These are phyloP conservation scores for Andrena bicolor DNA, from an alignment of 2,888 invertebrate species.

Conservation along the genomic window DNA sequence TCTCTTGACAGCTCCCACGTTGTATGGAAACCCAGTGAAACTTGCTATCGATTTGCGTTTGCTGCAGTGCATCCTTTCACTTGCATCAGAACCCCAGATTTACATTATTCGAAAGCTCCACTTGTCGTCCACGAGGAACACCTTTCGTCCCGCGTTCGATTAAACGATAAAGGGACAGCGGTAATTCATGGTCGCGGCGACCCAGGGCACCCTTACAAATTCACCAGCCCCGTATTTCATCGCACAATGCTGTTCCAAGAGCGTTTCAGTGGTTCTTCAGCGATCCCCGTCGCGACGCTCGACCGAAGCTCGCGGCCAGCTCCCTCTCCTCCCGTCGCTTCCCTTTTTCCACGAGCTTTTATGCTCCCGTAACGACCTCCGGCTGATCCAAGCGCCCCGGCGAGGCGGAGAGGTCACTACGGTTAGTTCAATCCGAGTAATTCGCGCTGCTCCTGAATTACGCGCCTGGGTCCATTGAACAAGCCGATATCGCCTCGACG, in stretches of 20 bases:
- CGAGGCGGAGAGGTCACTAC: constrained; percentile 30
- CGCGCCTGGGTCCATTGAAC: constrained; percentile 20
- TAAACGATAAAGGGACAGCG: background rate
- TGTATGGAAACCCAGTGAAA: no score
- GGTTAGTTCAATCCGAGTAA: constrained; percentile 49
- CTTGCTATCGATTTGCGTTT: background rate
- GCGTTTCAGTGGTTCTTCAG: background rate
- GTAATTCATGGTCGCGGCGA: constrained; percentile 1
- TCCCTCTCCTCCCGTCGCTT: background rate
- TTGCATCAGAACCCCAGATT: background rate
- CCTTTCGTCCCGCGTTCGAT: constrained; percentile 21
- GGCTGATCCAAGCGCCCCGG: constrained; percentile 31
- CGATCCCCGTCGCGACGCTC: background rate
- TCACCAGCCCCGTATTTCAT: background rate
- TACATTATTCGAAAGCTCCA: background rate
- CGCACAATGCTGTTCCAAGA: background rate
- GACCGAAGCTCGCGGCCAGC: constrained; percentile 32
- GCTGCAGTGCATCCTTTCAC: background rate
- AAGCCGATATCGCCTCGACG: constrained; percentile 5
- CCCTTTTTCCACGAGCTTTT: constrained; percentile 51
- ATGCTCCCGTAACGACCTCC: constrained; percentile 58
- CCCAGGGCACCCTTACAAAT: background rate
- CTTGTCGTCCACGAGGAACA: background rate
- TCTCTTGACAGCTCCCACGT: no score
- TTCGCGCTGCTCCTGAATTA: constrained; percentile 37